These are phyloP conservation scores for Falco cherrug DNA, from an alignment of 2,797 vertebrate species.

Conservation along the genomic window DNA sequence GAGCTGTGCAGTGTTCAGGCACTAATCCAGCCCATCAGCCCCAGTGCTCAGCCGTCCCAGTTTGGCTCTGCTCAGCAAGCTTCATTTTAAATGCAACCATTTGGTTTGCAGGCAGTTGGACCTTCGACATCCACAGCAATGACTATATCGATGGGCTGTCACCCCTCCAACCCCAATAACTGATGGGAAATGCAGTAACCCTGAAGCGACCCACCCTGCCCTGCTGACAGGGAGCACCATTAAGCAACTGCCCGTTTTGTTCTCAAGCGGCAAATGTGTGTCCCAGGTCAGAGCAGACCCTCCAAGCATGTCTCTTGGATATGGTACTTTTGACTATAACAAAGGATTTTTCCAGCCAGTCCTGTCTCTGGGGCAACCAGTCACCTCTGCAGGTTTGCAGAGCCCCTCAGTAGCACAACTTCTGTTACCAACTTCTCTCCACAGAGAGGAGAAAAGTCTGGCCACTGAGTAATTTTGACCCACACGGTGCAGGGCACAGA, in stretches of 20 bases:
- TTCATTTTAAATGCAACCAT: neutral
- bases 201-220: neutral
- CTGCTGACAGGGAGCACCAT: neutral
- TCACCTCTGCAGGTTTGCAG: neutral
- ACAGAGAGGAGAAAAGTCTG: neutral
- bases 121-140: neutral
- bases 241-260: rapidly evolving
- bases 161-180: neutral
- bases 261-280: rapidly evolving
- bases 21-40: neutral
- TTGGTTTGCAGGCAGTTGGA: rapidly evolving
- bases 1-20: neutral
- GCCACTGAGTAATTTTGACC: neutral
- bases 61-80: neutral
- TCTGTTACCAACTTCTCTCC: neutral
- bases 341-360: neutral
- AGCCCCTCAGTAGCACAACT: rapidly evolving
- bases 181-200: neutral
- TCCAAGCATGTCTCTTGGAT: neutral
- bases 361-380: neutral
- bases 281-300: neutral
- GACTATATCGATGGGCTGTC: rapidly evolving
- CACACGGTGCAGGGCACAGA: rapidly evolving
- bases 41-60: neutral
- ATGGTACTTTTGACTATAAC: rapidly evolving